phyloP scores from a whole-genome alignment of 2,113 vertebrate species.

The Monarcha castaneiventris region DNA sequence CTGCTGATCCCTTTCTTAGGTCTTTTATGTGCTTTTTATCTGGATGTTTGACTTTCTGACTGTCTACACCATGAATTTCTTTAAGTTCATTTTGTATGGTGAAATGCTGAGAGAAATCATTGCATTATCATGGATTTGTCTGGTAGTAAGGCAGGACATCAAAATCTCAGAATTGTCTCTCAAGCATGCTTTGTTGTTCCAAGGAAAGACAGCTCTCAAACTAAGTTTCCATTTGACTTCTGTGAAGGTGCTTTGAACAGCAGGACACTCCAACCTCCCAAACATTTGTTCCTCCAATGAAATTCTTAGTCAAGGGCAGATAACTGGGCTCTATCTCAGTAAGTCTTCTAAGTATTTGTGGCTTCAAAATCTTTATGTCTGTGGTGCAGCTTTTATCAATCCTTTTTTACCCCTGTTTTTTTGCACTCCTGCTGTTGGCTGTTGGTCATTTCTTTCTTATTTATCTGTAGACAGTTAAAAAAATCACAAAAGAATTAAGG shows the following conservation, averaged over 20 bases:
- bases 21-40: background rate
- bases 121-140: background rate
- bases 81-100: background rate
- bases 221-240: background rate
- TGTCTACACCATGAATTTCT: background rate
- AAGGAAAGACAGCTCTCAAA: background rate
- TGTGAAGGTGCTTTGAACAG: background rate
- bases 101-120: background rate
- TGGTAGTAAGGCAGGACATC: background rate
- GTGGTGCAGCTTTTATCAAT: background rate
- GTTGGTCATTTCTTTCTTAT: background rate
- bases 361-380: background rate
- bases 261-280: background rate
- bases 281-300: background rate
- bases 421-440: background rate
- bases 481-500: background rate
- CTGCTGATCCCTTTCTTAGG: background rate
- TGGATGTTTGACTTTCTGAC: background rate
- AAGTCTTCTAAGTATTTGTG: background rate
- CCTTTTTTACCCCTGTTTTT: rapidly evolving
- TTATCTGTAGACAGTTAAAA: background rate
- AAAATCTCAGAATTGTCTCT: background rate
- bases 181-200: background rate
- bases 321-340: background rate
- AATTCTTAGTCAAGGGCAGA: background rate